Conservation (phyloP, 2,888 invertebrate genomes). For the Chironomus tentans region DNA sequence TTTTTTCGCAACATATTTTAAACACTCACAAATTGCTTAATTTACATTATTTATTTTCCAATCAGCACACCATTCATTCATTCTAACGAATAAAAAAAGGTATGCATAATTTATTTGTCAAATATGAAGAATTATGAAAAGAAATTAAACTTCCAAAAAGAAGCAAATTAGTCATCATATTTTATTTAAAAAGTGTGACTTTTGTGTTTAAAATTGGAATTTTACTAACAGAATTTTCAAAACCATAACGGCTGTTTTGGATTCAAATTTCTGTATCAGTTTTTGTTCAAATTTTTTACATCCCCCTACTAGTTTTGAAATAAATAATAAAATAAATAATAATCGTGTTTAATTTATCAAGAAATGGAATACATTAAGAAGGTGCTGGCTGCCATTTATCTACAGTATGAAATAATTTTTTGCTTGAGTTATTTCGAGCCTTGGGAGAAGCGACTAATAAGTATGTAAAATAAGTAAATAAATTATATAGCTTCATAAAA, state of each 20-base stretch:
- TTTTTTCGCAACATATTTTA: background rate
- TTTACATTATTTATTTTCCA: background rate
- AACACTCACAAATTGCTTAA: background rate
- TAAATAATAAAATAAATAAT: background rate
- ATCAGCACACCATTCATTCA: background rate
- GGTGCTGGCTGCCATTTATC: background rate
- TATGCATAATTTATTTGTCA: no score
- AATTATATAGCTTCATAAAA: background rate
- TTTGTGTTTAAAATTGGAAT: no score
- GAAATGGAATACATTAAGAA: constrained; percentile 10
- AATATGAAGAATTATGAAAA: no score
- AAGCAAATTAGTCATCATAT: background rate
- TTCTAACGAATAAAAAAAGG: no score
- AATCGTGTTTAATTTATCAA: background rate
- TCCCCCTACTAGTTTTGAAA: no score
- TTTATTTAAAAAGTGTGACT: background rate
- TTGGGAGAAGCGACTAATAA: constrained; percentile 9
- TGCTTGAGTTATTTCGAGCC: constrained; percentile 1
- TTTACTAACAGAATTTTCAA: no score
- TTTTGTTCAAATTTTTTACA: background rate
- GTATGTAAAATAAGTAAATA: background rate
- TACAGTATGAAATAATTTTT: constrained; percentile 7
- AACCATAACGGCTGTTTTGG: background rate
- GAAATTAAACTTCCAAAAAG: no score
- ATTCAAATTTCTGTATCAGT: background rate